These are phyloP conservation scores for Lottia gigantea DNA, from an alignment of 2,888 invertebrate genomes.

Conservation along the genomic window DNA sequence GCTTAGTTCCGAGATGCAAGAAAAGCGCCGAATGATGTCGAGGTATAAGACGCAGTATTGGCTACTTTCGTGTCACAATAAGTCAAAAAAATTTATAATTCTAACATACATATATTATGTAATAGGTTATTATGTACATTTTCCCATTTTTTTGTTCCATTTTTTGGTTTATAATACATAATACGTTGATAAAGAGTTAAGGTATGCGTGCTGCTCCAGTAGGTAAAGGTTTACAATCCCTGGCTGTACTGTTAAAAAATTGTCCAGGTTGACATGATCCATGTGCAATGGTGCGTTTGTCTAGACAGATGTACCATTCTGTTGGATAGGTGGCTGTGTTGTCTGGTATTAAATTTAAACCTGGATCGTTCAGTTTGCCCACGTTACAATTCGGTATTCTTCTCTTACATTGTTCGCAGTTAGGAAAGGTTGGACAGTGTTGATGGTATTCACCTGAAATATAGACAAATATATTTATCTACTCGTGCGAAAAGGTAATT, in stretches of 20 bases:
- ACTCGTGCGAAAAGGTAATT: too few relatives aligned
- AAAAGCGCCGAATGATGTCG: too few relatives aligned
- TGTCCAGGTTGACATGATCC: neutral
- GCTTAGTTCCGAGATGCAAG: too few relatives aligned
- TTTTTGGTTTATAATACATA: too few relatives aligned
- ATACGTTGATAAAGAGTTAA: too few relatives aligned
- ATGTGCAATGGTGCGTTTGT: neutral
- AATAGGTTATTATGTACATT: too few relatives aligned
- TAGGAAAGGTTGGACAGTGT: conserved; percentile 14
- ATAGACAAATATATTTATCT: too few relatives aligned
- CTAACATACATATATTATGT: too few relatives aligned
- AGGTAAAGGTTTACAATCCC: neutral
- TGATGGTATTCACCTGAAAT: conserved; percentile 16
- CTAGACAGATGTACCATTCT: neutral
- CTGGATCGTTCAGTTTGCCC: neutral
- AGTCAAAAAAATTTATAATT: too few relatives aligned
- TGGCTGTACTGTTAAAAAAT: neutral
- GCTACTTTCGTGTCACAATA: too few relatives aligned
- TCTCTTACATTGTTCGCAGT: conserved; percentile 4
- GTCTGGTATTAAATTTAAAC: neutral
- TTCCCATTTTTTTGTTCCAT: too few relatives aligned
- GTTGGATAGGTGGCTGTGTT: neutral
- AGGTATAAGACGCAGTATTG: too few relatives aligned
- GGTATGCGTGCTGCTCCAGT: neutral
- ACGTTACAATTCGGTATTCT: conserved; percentile 9